Percentiles rank a stretch among this genome's conserved stretches.
Evolutionary conservation across 2,113 vertebrate species (phyloP).

Genomic region (Spheniscus mendiculus): DNA sequence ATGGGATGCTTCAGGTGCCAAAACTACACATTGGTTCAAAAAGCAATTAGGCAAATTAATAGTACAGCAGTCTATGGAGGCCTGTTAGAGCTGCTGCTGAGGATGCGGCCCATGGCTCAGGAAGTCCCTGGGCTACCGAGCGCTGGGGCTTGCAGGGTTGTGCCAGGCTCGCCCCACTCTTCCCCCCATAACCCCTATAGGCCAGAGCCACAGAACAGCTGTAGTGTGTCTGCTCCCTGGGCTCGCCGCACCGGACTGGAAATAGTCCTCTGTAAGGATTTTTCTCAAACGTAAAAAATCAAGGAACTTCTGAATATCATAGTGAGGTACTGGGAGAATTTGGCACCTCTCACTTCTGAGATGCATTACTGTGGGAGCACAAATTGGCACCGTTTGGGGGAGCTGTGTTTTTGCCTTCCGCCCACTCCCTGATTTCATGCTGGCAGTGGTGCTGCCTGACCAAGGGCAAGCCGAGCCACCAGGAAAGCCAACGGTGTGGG

Average conservation of each 20-base stretch:
- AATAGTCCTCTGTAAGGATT: neutral
- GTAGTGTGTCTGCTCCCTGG: neutral
- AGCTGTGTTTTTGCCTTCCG: neutral
- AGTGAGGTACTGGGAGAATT: neutral
- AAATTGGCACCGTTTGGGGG: neutral
- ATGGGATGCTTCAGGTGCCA: conserved; percentile 8
- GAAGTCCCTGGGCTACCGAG: neutral
- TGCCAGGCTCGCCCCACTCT: neutral
- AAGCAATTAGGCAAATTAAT: conserved; percentile 60
- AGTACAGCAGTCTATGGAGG: neutral
- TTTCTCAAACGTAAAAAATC: neutral
- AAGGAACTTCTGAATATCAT: neutral
- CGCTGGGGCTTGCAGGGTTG: neutral
- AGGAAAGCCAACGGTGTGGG: neutral
- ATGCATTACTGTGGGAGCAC: neutral
- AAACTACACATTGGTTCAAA: neutral
- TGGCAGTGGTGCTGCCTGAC: neutral
- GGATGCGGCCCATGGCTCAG: neutral
- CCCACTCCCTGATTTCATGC: neutral
- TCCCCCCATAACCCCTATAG: fast-evolving
- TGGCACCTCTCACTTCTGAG: neutral
- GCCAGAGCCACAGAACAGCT: neutral
- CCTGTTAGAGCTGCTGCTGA: neutral
- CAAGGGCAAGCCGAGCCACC: neutral
- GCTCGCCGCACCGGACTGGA: neutral